Conservation (phyloP, 2,797 vertebrate genomes). For the Enteromius unitaeniatus region DNA sequence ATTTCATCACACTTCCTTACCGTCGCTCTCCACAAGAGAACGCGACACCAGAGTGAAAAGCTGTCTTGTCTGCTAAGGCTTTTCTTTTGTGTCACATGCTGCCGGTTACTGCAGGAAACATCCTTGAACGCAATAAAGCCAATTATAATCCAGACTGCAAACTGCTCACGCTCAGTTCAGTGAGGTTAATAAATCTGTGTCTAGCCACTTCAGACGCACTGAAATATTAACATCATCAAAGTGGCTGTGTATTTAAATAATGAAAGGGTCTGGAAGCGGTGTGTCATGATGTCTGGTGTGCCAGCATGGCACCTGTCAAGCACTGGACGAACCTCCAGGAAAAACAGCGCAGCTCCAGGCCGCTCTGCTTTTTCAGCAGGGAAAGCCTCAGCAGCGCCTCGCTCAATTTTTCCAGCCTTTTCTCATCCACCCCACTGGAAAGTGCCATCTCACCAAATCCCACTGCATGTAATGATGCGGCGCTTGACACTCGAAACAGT, state of each 20-base stretch:
- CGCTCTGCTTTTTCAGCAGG: slow-evolving; percentile 46
- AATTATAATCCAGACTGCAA: slow-evolving; percentile 46
- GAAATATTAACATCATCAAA: slow-evolving; percentile 51
- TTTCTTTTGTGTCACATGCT: slow-evolving; percentile 1
- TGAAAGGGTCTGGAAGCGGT: slow-evolving; percentile 35
- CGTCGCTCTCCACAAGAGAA: slow-evolving; percentile 29
- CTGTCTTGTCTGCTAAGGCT: slow-evolving; percentile 15
- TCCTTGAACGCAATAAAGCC: slow-evolving; percentile 44
- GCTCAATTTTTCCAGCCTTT: slow-evolving; percentile 69
- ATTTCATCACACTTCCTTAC: slow-evolving; percentile 42
- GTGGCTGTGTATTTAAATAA: slow-evolving; percentile 49
- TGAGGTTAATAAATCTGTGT: slow-evolving; percentile 36
- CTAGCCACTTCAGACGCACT: slow-evolving; percentile 51
- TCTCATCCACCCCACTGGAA: slow-evolving; percentile 66
- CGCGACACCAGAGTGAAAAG: background rate
- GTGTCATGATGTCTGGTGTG: slow-evolving; percentile 35
- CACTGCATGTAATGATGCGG: slow-evolving; percentile 61
- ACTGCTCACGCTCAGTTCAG: slow-evolving; percentile 25
- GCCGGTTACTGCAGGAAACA: slow-evolving; percentile 24
- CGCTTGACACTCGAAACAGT: slow-evolving; percentile 51
- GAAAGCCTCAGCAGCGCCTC: slow-evolving; percentile 30
- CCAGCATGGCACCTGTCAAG: slow-evolving; percentile 36
- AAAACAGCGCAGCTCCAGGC: slow-evolving; percentile 16
- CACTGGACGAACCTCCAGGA: slow-evolving; percentile 8
- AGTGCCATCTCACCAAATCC: slow-evolving; percentile 66